Evolutionary conservation across 2,113 vertebrate species (phyloP), one percentile per base, ranked within the genome.

Genomic region (Alexandromys fortis): DNA sequence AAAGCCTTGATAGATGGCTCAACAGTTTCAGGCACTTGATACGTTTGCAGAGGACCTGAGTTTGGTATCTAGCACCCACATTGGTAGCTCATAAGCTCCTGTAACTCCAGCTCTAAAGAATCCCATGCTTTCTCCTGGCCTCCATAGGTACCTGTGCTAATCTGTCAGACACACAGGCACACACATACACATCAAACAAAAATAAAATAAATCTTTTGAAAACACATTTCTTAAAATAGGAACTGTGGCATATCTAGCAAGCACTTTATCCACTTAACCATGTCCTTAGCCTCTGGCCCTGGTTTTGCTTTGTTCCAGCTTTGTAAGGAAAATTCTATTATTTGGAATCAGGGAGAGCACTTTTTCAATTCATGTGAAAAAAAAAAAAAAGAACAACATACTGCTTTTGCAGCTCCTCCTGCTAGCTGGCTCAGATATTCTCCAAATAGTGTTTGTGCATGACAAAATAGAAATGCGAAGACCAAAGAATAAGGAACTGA

Each of bases 281-380:
- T 52, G 52, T 52, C 30, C 17, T 33, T 33, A 79, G 77, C 47
- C 47, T 16, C 47, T 33, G 52, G 16, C 30, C 8, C 28, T 79
- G 47, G 33, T 26, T 82, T 61, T 82, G 5, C 35, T 14, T 26
- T 58, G 19, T n/a, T 61, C 5, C 12, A 61, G 33, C 35, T 61
- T 38, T 82, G 5, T 61, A 61, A 38, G 12, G 22, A 61, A 99
- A 73, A 99, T 99, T 98, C 99, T 99, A 97, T 99, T 99, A 98
- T 98, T 99, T 52, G 35, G 99, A 97, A 99, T 99, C 93, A 99
- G 45, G 96, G 99, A 99, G 5, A 99, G 98, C 83, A 99, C 99
- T 61, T 99, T 99, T 82, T 99, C 98, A 90, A 99, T 99, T 98
- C 96, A 99, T 95, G 98, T 99, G 98, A 99, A 99, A 96, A 99